These are phyloP conservation scores for Cladorhizidae sp. DNA, from an alignment of 37 sponge, comb jelly and placozoan genomes.

Conservation along the genomic window DNA sequence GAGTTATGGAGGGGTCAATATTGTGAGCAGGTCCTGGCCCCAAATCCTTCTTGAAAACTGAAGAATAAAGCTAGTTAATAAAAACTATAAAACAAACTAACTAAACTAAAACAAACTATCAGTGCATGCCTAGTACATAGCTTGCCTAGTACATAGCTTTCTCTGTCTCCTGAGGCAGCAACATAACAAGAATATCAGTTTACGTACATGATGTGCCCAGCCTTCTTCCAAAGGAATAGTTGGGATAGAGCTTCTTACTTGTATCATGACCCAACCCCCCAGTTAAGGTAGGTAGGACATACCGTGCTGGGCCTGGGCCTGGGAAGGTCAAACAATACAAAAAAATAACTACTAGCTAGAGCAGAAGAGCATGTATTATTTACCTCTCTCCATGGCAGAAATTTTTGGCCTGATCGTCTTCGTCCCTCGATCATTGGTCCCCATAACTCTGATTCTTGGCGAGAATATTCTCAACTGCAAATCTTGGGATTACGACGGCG, in stretches of 20 bases:
- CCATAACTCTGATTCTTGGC: no score
- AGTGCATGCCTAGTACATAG: no score
- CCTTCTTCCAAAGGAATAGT: slow-evolving; percentile 84
- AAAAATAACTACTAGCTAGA: no score
- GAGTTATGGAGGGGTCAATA: slow-evolving; percentile 81
- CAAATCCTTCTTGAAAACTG: slow-evolving; percentile 80
- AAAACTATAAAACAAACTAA: no score
- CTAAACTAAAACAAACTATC: not conserved
- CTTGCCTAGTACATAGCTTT: not conserved
- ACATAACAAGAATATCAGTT: not conserved
- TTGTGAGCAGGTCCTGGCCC: slow-evolving; percentile 91
- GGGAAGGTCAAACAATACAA: no score
- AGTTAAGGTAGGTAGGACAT: slow-evolving; percentile 76
- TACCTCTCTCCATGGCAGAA: slow-evolving; percentile 90
- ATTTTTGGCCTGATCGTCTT: slow-evolving; percentile 69
- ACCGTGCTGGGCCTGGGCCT: slow-evolving; percentile 95
- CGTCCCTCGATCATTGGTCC: no score
- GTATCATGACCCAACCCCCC: slow-evolving; percentile 74
- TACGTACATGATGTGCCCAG: slow-evolving; percentile 57
- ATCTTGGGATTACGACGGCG: no score
- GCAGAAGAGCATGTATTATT: not conserved
- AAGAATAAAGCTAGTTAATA: not conserved
- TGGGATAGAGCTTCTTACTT: slow-evolving; percentile 72
- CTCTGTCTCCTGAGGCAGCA: not conserved
- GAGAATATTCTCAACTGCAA: no score